Evolutionary conservation across 2,888 invertebrate genomes (phyloP).

Genomic region (Latrodectus elegans): DNA sequence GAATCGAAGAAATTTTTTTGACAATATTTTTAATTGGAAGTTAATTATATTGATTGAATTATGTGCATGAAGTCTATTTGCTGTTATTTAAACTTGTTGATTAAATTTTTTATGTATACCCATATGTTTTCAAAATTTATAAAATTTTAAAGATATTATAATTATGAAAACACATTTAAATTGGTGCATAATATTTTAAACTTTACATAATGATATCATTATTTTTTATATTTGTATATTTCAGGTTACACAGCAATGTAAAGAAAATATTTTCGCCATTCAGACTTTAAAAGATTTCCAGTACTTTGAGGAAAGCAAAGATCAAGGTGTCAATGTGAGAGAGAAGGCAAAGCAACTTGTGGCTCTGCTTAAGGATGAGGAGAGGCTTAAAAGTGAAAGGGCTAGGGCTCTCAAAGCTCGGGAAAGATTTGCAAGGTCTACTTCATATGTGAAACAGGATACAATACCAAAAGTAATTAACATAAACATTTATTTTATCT

Average conservation of each 20-base stretch:
- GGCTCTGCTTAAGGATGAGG: conserved; percentile 94
- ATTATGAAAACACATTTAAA: neutral
- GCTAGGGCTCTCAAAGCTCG: conserved; percentile 97
- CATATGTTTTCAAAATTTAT: neutral
- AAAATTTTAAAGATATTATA: neutral
- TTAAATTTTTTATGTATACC: no score
- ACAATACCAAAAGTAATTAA: conserved; percentile 7
- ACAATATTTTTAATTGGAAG: no score
- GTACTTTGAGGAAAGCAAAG: conserved; percentile 96
- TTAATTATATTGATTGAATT: no score
- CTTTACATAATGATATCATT: neutral
- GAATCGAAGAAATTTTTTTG: no score
- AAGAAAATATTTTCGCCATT: conserved; percentile 98
- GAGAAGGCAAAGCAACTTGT: conserved; percentile 99
- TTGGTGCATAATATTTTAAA: neutral
- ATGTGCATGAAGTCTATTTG: no score
- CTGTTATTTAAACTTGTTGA: no score
- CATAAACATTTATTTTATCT: neutral
- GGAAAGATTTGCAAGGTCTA: conserved; percentile 82
- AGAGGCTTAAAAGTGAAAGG: conserved; percentile 94
- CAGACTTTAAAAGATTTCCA: conserved; percentile 99
- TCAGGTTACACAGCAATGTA: conserved; percentile 94
- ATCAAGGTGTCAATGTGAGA: conserved; percentile 96
- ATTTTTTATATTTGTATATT: conserved; percentile 4
- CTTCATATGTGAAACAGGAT: conserved; percentile 74